phyloP scores from a whole-genome alignment of 2,113 vertebrate genomes.

The Centrocercus urophasianus region DNA sequence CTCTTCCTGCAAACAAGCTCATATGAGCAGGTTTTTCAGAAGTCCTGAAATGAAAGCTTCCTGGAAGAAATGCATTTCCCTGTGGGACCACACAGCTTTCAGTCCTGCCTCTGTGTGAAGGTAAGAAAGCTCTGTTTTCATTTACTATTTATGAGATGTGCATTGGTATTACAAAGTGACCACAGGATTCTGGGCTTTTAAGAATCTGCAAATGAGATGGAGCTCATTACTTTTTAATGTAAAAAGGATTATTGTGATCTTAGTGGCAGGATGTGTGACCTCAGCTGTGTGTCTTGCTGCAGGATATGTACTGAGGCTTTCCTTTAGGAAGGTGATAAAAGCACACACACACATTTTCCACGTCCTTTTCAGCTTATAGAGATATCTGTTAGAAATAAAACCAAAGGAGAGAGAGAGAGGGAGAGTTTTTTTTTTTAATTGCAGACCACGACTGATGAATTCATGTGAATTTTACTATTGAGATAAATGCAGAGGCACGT shows the following conservation, averaged over 20 bases:
- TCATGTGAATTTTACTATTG: not conserved
- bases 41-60: constrained; percentile 18
- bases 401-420: too few species aligned
- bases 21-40: not conserved
- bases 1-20: not conserved
- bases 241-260: constrained; percentile 50
- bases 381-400: constrained; percentile 31
- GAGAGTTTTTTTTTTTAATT: not conserved
- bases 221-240: constrained; percentile 78
- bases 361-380: not conserved
- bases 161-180: constrained; percentile 60
- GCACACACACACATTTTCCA: not conserved
- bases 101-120: constrained; percentile 48
- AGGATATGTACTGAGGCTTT: not conserved
- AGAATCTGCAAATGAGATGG: constrained; percentile 64
- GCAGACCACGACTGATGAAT: not conserved
- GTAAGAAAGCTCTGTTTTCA: constrained; percentile 62
- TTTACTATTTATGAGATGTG: constrained; percentile 76
- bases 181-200: constrained; percentile 69
- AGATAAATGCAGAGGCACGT: not conserved
- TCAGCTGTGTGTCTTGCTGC: not conserved
- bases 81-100: constrained; percentile 54
- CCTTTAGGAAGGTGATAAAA: constrained; percentile 22
- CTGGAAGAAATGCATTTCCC: constrained; percentile 49
- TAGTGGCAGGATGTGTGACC: not conserved